Percentiles rank a stretch among this genome's conserved stretches.
These are phyloP conservation scores for Eunapius fragilis DNA, from an alignment of 37 sponge, comb jelly and placozoan species.

Conservation along the genomic window DNA sequence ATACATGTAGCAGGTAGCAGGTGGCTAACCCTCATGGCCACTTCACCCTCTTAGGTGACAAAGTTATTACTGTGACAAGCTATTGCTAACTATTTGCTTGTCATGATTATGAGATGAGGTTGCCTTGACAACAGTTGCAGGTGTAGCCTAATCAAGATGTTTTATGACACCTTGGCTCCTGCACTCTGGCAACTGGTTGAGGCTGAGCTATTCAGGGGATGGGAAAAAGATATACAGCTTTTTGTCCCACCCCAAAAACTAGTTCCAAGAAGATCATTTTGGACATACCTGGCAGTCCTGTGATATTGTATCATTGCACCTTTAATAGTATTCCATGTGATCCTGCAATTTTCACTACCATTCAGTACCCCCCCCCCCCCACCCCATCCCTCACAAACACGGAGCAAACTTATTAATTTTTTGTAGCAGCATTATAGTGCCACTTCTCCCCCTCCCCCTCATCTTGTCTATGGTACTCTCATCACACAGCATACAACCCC, in stretches of 20 bases:
- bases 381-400: background rate
- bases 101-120: background rate
- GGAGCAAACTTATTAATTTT: too few species aligned
- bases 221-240: too few species aligned
- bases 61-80: background rate
- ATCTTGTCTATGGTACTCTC: background rate
- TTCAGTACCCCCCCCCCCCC: too few species aligned
- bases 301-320: too few species aligned
- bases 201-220: background rate
- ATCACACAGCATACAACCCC: background rate
- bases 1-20: background rate
- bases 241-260: too few species aligned
- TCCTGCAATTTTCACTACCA: too few species aligned
- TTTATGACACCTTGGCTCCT: background rate
- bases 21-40: background rate
- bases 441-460: background rate
- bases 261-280: too few species aligned
- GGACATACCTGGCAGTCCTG: too few species aligned
- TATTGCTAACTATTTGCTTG: background rate
- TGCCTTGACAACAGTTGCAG: background rate
- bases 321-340: too few species aligned
- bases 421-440: too few species aligned
- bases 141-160: constrained; percentile 1
- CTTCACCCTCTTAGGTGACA: background rate
- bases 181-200: background rate